phyloP scores from a whole-genome alignment of 1,140 invertebrate species.

The Asbolus verrucosus region DNA sequence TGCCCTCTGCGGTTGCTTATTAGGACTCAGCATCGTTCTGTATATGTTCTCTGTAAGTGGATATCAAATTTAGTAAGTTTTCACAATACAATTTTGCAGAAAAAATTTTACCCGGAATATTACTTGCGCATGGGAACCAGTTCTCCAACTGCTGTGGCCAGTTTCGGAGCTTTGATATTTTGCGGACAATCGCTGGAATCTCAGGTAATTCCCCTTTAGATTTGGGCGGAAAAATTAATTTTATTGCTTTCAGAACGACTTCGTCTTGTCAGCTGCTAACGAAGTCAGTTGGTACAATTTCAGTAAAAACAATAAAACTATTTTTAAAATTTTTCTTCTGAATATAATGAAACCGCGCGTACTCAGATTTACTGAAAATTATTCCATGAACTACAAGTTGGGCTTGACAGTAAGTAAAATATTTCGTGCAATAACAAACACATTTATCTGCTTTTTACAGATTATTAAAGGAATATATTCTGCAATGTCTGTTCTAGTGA shows the following conservation, averaged over 20 bases:
- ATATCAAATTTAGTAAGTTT: too few species aligned
- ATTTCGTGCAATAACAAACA: too few species aligned
- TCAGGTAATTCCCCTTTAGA: neutral
- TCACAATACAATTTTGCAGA: conserved; percentile 5
- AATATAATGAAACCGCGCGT: neutral
- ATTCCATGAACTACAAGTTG: conserved; percentile 11
- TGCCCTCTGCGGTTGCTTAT: too few species aligned
- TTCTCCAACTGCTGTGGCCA: neutral
- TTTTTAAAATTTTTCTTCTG: neutral
- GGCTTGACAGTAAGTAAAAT: neutral
- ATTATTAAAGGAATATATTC: too few species aligned
- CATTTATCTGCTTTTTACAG: too few species aligned
- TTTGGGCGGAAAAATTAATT: too few species aligned
- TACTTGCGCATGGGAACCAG: neutral
- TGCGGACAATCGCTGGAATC: neutral
- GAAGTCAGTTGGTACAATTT: conserved; percentile 15
- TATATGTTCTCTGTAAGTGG: too few species aligned
- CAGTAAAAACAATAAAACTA: neutral
- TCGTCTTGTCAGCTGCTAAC: neutral
- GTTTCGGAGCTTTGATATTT: neutral
- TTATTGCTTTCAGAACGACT: neutral
- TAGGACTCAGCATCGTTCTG: too few species aligned
- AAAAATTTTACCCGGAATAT: neutral
- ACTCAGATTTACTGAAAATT: conserved; percentile 20
- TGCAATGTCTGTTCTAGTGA: too few species aligned